Conservation (phyloP, 1,140 invertebrate genomes). For the Limonius californicus region DNA sequence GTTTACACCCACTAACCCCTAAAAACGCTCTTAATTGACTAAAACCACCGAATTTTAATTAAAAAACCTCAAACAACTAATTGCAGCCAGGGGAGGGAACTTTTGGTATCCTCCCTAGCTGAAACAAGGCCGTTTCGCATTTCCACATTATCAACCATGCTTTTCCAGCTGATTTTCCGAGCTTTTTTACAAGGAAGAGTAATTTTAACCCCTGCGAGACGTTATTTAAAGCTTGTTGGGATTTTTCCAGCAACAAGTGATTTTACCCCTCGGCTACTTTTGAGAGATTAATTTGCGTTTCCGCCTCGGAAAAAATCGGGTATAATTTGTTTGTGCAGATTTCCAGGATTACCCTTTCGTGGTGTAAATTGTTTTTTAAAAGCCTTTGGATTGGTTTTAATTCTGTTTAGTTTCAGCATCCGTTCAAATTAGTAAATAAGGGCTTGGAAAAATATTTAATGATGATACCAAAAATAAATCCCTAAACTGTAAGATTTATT, state of each 20-base stretch:
- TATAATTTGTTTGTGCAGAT: background rate
- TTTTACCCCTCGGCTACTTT: constrained; percentile 1
- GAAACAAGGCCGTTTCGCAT: too few relatives aligned
- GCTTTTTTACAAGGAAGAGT: background rate
- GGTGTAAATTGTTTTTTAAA: too few relatives aligned
- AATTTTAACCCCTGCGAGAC: constrained; percentile 3
- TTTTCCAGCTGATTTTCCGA: background rate
- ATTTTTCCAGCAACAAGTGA: constrained; percentile 11
- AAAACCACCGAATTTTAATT: constrained; percentile 11
- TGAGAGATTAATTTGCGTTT: background rate
- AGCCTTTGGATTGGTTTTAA: too few relatives aligned
- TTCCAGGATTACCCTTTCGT: constrained; percentile 5
- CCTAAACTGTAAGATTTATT: too few relatives aligned
- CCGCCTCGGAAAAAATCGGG: background rate
- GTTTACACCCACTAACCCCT: background rate
- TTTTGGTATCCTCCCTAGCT: background rate
- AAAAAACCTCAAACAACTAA: constrained; percentile 4
- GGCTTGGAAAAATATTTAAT: too few relatives aligned
- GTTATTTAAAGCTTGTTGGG: background rate
- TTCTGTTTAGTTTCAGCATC: too few relatives aligned
- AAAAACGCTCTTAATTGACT: constrained; percentile 7
- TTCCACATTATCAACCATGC: too few relatives aligned
- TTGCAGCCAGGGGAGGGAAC: background rate
- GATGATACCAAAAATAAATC: too few relatives aligned
- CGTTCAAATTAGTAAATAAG: too few relatives aligned